Base-by-base conservation (phyloP, 2,113 vertebrate genomes). In the Ochotona princeps region DNA sequence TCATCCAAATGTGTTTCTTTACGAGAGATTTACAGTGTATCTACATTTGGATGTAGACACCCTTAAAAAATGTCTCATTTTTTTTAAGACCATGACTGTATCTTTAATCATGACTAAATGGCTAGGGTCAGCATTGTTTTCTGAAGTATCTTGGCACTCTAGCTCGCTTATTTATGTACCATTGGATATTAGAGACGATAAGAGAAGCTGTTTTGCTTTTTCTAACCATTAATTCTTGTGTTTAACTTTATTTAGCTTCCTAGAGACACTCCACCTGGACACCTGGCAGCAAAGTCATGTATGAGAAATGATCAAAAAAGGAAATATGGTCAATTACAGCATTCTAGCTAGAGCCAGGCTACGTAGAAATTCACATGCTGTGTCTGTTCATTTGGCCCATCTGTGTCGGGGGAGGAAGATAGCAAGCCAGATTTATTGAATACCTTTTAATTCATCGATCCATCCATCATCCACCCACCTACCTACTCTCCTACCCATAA, bases 281-380 rank as follows among this genome's bases (percentile, higher is more conserved):
- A 83, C 44, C 69, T 92, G 83, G 74, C 30, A 79, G 32, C 32
- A 74, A 74, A 88, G 54, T 38, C 51, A 82, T 66, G 8, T 88
- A 74, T 72, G 74, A 92, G 78, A 94, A 94, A 72, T 72, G 51
- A 92, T 90, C 57, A 74, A n/a, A 83, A 70, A 83, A 90, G 66
- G 69, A 85, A 93, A 74, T 84, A 84, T 26, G 73, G 89, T 83
- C 13, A 86, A 28, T 90, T 78, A 25, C 63, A 74, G 32, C 82
- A 65, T 74, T 88, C 14, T n/a, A 57, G 28, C 67, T 60, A 63
- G 69, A 84, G 47, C 76, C 54, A 73, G 44, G 44, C 38, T 72
- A 61, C 61, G 76, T 51, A 49, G 80, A 92, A 32, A 38, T 9
- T 78, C 44, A 78, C 74, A 65, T 8, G 6, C n/a, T 35, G 13